Conservation (phyloP, 2,888 invertebrate genomes). For the Ditula angustiorana region DNA sequence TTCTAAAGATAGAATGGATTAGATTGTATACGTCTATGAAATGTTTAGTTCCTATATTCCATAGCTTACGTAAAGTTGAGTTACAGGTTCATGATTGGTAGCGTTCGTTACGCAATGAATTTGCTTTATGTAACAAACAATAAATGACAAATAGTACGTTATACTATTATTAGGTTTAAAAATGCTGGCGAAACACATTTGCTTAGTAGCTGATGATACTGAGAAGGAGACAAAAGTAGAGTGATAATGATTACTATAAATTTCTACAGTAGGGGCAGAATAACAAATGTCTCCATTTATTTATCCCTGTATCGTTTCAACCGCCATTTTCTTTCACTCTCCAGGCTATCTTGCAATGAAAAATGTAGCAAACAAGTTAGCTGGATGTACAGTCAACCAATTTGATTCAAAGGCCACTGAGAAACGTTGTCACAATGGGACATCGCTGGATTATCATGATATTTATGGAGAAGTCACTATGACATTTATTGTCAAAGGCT, state of each 20-base stretch:
- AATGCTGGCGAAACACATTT: neutral
- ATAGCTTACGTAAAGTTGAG: neutral
- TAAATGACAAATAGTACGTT: too few relatives aligned
- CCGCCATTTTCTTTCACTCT: slow-evolving; percentile 10
- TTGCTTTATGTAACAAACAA: too few relatives aligned
- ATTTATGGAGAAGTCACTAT: too few relatives aligned
- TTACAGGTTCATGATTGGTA: neutral
- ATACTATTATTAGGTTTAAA: too few relatives aligned
- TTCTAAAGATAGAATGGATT: slow-evolving; percentile 7
- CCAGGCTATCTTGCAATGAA: neutral
- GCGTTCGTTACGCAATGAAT: neutral
- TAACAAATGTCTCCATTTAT: slow-evolving; percentile 16
- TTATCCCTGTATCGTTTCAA: slow-evolving; percentile 14
- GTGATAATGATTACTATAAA: neutral
- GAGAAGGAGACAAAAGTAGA: slow-evolving; percentile 1
- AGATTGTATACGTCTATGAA: neutral
- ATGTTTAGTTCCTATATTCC: neutral
- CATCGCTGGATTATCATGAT: too few relatives aligned
- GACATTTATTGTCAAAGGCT: too few relatives aligned
- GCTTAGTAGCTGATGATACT: neutral
- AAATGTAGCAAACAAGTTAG: neutral
- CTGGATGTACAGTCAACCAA: neutral
- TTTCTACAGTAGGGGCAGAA: neutral
- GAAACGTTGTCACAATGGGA: too few relatives aligned
- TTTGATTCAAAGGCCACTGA: too few relatives aligned